Conservation (phyloP, 2,888 invertebrate genomes). For the Microplitis manilae region DNA sequence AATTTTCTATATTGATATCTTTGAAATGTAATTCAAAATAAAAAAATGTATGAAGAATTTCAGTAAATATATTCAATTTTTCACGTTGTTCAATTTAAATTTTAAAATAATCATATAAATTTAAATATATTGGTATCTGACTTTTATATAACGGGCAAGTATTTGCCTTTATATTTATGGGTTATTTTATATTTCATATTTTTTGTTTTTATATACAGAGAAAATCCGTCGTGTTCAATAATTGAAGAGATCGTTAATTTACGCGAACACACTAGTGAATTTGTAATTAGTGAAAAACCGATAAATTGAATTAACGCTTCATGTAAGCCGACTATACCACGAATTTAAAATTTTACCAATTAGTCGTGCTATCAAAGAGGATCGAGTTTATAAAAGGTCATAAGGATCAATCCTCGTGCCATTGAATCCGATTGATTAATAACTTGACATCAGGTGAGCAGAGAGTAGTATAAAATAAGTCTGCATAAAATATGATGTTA, state of each 20-base stretch:
- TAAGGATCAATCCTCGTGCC: constrained; percentile 24
- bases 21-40: background rate
- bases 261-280: constrained; percentile 24
- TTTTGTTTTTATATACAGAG: constrained; percentile 4
- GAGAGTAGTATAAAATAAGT: background rate
- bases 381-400: constrained; percentile 28
- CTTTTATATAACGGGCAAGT: background rate
- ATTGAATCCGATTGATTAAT: constrained; percentile 34
- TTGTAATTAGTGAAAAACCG: constrained; percentile 12
- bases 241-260: constrained; percentile 14
- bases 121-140: background rate
- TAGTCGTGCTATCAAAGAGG: background rate
- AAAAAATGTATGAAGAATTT: background rate
- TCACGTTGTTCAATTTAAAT: background rate
- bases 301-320: constrained; percentile 28
- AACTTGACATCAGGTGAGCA: background rate
- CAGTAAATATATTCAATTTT: background rate
- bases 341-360: background rate
- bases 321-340: constrained; percentile 5
- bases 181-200: background rate
- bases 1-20: background rate
- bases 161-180: background rate
- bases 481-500: background rate
- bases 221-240: constrained; percentile 8
- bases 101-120: background rate